phyloP scores from a whole-genome alignment of 2,113 vertebrate genomes.

The Brachyistius frenatus region DNA sequence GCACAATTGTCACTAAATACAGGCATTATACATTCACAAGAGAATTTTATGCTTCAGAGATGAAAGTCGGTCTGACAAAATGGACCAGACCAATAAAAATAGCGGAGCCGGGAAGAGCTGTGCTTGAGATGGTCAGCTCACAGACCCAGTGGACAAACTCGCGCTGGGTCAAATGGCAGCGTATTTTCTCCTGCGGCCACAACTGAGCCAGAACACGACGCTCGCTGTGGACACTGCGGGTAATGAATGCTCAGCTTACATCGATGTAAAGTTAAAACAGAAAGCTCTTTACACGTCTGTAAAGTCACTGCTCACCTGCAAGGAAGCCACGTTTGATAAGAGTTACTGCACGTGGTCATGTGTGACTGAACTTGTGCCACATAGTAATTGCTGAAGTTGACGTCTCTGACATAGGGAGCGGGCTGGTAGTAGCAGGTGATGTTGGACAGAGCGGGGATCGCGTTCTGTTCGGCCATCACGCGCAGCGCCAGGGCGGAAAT shows the following conservation, averaged over 20 bases:
- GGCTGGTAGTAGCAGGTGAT: constrained; percentile 94
- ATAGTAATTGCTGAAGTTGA: constrained; percentile 92
- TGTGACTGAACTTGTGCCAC: constrained; percentile 91
- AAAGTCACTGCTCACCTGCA: constrained; percentile 88
- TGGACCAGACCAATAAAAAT: neutral
- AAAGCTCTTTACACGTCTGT: constrained; percentile 19
- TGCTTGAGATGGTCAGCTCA: neutral
- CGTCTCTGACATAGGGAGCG: constrained; percentile 86
- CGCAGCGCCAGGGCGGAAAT: constrained; percentile 91
- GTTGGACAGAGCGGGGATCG: constrained; percentile 88
- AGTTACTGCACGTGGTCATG: constrained; percentile 87
- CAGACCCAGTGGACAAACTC: neutral
- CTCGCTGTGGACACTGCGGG: neutral
- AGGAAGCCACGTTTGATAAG: constrained; percentile 94
- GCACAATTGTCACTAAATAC: neutral
- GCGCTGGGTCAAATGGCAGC: neutral
- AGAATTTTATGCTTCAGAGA: neutral
- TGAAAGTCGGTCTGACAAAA: neutral
- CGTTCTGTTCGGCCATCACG: constrained; percentile 91
- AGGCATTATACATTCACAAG: constrained; percentile 1
- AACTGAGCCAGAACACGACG: neutral
- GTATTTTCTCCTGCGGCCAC: neutral
- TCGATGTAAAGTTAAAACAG: constrained; percentile 22
- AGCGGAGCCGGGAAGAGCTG: neutral
- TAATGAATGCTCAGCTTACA: constrained; percentile 39